Evolutionary conservation across 2,797 vertebrate species (phyloP), one percentile per base, ranked within the genome.

Genomic region (Phrynocephalus guinanensis): DNA sequence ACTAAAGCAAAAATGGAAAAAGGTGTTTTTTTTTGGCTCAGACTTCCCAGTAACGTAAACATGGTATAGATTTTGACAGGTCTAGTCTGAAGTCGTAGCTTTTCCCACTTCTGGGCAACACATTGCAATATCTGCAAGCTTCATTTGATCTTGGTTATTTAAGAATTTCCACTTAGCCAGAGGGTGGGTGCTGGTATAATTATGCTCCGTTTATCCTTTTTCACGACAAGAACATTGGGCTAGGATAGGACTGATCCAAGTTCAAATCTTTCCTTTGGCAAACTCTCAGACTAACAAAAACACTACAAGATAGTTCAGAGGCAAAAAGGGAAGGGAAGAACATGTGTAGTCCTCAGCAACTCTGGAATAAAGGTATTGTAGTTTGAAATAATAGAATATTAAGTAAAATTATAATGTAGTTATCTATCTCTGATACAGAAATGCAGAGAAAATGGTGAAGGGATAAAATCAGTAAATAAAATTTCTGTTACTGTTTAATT

Each of bases 391-490:
- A 75, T 18, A 44, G 24, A 11, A 52, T 68, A 66, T 13, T 78
- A 85, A 24, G 68, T 85, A 50, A 73, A 56, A 24, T 78, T 20
- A 67, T 18, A 68, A 22, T 6, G 28, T 48, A 18, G 30, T 50
- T 30, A 4, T 78, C 30, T 44, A 68, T 50, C 24, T 50, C 84
- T 33, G 63, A 85, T 48, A n/a, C 63, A 78, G 28, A 66, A 85
- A 67, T 33, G 26, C 66, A n/a, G 38, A 77, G 30, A 87, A 28
- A 0, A 71, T 11, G n/a, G 44, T 73, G 38, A 48, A 70, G 22
- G 48, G 66, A 78, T 84, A 86, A 60, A 83, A 73, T 20, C 60
- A 77, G 48, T 71, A 86, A 83, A 1, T 79, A 89, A 63, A 9
- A 56, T 76, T 6, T 16, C 2, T 85, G 33, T 15, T 77, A 86